These are phyloP conservation scores for Rallus limicola DNA, from an alignment of 2,113 vertebrate genomes.

Conservation along the genomic window DNA sequence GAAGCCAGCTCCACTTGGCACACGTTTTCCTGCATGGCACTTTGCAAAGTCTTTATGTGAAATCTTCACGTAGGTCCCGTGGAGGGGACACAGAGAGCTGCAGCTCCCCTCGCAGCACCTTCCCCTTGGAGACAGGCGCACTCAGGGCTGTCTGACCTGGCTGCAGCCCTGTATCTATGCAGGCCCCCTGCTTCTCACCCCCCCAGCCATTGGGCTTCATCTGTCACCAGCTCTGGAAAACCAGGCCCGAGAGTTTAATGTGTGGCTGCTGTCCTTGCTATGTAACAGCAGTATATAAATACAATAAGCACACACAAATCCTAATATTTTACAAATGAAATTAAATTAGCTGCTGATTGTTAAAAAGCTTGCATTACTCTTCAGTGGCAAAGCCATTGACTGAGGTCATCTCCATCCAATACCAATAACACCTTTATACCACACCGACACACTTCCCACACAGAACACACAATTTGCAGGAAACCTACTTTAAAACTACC, in stretches of 20 bases:
- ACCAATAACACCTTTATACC: neutral
- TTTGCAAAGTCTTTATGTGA: neutral
- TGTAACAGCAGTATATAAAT: neutral
- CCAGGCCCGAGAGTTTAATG: neutral
- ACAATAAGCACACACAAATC: neutral
- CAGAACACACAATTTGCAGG: neutral
- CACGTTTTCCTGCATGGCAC: fast-evolving
- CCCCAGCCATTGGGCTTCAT: fast-evolving
- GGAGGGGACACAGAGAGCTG: neutral
- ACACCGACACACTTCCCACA: fast-evolving
- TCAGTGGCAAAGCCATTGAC: neutral
- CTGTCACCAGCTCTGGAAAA: neutral
- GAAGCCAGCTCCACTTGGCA: fast-evolving
- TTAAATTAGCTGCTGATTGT: neutral
- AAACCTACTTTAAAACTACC: neutral
- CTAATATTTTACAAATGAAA: neutral
- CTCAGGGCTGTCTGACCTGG: neutral
- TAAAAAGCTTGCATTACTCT: neutral
- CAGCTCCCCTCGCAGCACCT: neutral
- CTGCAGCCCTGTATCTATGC: neutral
- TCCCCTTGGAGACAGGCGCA: fast-evolving
- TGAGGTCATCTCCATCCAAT: neutral
- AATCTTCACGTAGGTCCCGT: neutral
- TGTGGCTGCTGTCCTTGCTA: neutral
- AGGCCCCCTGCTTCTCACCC: neutral